Evolutionary conservation across 2,888 invertebrate genomes (phyloP), one percentile per base, ranked within the genome.

Genomic region (Meloe dianella): DNA sequence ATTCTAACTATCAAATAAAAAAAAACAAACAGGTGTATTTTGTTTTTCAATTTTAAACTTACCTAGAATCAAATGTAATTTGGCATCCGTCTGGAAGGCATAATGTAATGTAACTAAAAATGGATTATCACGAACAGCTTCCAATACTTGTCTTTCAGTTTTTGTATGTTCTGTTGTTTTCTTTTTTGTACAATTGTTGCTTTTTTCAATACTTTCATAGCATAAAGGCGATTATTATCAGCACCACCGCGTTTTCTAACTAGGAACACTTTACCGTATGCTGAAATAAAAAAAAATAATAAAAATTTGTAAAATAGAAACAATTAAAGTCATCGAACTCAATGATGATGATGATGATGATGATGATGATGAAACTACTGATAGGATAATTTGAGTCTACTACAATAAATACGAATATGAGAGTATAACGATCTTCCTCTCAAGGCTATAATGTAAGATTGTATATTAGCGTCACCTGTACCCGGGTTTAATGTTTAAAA

Each of bases 121-220:
- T 62, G 98, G 98, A 80, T 95, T 93, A 82, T 95, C 93, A 73
- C 97, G 89, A 69, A 98, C 95, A 61, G 96, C 94, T 85, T 98
- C 98, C 74, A 98, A 88, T 68, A 98, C 97, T 88, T 97, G 95
- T 85, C 98, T 87, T 85, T 98, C 98, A 63, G 97, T 97, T 86
- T 94, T 92, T 32, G 97, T 98, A 85, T 98, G 98, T 82, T 98
- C 98, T 12, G 96, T 93, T 65, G 96, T 96, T 86, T 97, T 97
- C 82, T 94, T 91, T 86, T 96, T 84, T 94, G 95, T 47, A 96
- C 94, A 77, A 97, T 96, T 30, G 95, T 92, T 63, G 95, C 95
- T 83, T 98, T 98, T 85, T 96, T 96, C 81, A 98, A 86, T 74
- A 98, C 97, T 85, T 98, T 98, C 97, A 98, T 98, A 66, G 98